These are phyloP conservation scores for Schizotus pectinicornis DNA, from an alignment of 2,888 invertebrate species.

Conservation along the genomic window DNA sequence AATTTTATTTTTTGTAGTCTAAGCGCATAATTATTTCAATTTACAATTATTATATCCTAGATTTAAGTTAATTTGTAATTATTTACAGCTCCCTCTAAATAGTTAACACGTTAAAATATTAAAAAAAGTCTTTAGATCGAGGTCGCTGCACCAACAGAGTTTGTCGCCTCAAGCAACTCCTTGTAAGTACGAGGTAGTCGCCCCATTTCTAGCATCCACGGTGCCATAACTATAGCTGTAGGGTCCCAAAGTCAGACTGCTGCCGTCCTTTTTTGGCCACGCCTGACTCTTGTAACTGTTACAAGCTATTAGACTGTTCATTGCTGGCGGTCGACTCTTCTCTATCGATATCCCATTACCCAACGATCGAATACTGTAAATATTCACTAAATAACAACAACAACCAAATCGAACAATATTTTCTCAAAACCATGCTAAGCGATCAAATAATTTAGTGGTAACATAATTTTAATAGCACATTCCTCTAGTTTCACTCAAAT, in stretches of 20 bases:
- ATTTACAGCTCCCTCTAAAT: too few relatives aligned
- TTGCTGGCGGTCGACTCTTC: conserved; percentile 70
- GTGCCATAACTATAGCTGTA: conserved; percentile 66
- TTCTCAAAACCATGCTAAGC: too few relatives aligned
- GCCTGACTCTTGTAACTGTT: conserved; percentile 76
- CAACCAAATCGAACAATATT: too few relatives aligned
- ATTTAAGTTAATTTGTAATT: too few relatives aligned
- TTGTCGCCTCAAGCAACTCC: conserved; percentile 43
- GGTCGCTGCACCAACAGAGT: neutral
- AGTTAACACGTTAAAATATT: too few relatives aligned
- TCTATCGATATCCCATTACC: conserved; percentile 67
- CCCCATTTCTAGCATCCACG: conserved; percentile 45
- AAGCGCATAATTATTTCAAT: too few relatives aligned
- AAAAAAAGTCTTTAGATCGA: too few relatives aligned
- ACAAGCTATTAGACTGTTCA: conserved; percentile 78
- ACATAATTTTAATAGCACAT: too few relatives aligned
- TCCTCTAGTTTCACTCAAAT: neutral
- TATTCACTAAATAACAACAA: neutral
- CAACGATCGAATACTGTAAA: conserved; percentile 54
- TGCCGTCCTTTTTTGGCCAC: conserved; percentile 56
- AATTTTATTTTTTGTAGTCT: too few relatives aligned
- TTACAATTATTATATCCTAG: too few relatives aligned
- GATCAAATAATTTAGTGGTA: neutral
- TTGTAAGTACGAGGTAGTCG: conserved; percentile 42
- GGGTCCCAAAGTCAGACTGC: conserved; percentile 55